Evolutionary conservation across 2,113 vertebrate species (phyloP).

Genomic region (Cryptotis parvus): DNA sequence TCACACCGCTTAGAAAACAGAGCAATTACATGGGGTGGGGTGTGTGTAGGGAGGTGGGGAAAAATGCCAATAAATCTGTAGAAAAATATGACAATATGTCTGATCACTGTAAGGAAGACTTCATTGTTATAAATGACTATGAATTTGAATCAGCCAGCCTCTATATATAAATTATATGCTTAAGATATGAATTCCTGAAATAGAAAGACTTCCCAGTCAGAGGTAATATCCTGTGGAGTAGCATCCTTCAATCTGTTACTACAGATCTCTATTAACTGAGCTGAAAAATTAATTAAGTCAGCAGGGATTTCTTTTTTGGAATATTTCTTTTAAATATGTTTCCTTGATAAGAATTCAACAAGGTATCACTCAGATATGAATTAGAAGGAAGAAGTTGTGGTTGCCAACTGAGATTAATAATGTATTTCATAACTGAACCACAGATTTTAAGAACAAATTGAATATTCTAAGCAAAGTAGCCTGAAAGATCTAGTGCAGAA

Average conservation of each 20-base stretch:
- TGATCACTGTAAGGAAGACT: not conserved
- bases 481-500: conserved; percentile 16
- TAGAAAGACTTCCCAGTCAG: conserved; percentile 31
- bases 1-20: not conserved
- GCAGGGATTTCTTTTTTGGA: conserved; percentile 48
- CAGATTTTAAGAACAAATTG: not conserved
- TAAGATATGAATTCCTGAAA: conserved; percentile 21
- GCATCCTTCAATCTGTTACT: not conserved
- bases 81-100: not conserved
- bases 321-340: conserved; percentile 45
- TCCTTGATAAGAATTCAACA: conserved; percentile 55
- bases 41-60: too few relatives aligned
- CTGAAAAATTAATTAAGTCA: conserved; percentile 47
- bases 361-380: not conserved
- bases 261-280: conserved; percentile 39
- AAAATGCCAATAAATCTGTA: not conserved
- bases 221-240: conserved; percentile 14
- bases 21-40: not conserved
- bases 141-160: not conserved
- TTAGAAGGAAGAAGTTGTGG: not conserved
- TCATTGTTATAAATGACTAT: conserved; percentile 22
- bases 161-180: conserved; percentile 21
- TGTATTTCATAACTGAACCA: not conserved
- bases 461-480: conserved; percentile 3
- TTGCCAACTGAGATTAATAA: not conserved